Percentiles rank a stretch among this genome's conserved stretches.
Conservation (phyloP, 2,797 vertebrate genomes). For the Sebastolobus altivelis region DNA sequence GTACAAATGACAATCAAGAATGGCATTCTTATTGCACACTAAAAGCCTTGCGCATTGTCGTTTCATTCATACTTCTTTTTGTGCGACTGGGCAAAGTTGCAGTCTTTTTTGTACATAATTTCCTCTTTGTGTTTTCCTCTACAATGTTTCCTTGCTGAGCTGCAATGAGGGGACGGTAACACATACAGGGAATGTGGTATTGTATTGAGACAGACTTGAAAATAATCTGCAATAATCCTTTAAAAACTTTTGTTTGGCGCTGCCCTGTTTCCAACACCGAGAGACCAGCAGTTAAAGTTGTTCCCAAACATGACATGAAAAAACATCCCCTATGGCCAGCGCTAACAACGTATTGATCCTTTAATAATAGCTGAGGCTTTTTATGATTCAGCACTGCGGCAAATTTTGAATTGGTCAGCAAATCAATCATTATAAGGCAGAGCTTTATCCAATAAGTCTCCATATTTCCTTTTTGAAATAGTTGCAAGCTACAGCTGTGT, state of each 20-base stretch:
- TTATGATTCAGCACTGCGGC: constrained; percentile 49
- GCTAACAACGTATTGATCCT: constrained; percentile 52
- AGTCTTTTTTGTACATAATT: background rate
- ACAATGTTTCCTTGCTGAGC: constrained; percentile 1
- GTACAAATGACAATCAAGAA: background rate
- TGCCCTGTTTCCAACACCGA: constrained; percentile 17
- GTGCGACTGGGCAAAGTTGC: background rate
- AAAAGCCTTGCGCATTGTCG: too few species aligned
- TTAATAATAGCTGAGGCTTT: constrained; percentile 53
- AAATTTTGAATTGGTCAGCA: constrained; percentile 45
- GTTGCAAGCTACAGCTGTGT: constrained; percentile 10
- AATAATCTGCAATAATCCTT: background rate
- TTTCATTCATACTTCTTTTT: background rate
- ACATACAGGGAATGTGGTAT: background rate
- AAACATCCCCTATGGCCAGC: constrained; percentile 27
- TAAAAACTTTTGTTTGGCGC: constrained; percentile 15
- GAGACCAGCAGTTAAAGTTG: constrained; percentile 32
- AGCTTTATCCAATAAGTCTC: constrained; percentile 40
- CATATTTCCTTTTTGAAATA: constrained; percentile 39
- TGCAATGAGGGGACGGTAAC: background rate
- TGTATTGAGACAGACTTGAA: background rate
- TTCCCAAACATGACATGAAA: constrained; percentile 54
- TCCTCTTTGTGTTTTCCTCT: background rate
- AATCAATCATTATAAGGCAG: constrained; percentile 39
- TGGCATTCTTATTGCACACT: too few species aligned